These are phyloP conservation scores for Pycnomerus fuliginosus DNA, from an alignment of 2,888 invertebrate species.

Conservation along the genomic window DNA sequence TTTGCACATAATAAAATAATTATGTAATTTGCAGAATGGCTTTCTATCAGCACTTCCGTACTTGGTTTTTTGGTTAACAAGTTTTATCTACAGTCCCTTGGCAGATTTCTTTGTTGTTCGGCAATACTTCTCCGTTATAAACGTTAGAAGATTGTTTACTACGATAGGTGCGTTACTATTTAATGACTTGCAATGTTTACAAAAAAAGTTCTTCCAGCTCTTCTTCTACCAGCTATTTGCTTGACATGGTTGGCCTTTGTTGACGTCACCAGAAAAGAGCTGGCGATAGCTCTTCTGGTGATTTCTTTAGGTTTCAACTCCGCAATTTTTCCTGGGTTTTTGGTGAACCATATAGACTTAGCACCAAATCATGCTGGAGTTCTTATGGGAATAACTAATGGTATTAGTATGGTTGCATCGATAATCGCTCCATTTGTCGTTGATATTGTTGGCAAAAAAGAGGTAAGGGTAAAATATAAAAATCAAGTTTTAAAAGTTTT, in stretches of 20 bases:
- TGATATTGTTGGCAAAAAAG: conserved; percentile 45
- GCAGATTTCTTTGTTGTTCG: conserved; percentile 63
- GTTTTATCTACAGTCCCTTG: conserved; percentile 67
- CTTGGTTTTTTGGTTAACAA: conserved; percentile 68
- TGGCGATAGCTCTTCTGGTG: conserved; percentile 65
- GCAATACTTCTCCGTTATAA: conserved; percentile 43
- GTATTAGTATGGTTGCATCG: conserved; percentile 69
- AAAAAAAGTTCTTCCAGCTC: too few species aligned
- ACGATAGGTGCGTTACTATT: conserved; percentile 50
- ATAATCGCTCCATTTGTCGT: conserved; percentile 73
- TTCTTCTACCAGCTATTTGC: conserved; percentile 61
- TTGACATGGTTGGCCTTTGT: conserved; percentile 62
- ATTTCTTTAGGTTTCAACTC: conserved; percentile 71
- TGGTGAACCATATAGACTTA: conserved; percentile 74
- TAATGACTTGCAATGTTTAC: too few species aligned
- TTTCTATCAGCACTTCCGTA: conserved; percentile 72
- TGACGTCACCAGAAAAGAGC: conserved; percentile 55
- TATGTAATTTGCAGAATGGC: conserved; percentile 62
- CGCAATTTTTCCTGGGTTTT: conserved; percentile 65
- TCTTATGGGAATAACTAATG: conserved; percentile 80
- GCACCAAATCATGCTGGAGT: conserved; percentile 80
- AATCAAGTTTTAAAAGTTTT: conserved; percentile 29
- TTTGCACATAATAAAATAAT: too few species aligned
- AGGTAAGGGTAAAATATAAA: conserved; percentile 4
- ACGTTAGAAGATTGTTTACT: conserved; percentile 65